Base-by-base conservation (phyloP, 1,140 invertebrate species). In the Acromyrmex heyeri region DNA sequence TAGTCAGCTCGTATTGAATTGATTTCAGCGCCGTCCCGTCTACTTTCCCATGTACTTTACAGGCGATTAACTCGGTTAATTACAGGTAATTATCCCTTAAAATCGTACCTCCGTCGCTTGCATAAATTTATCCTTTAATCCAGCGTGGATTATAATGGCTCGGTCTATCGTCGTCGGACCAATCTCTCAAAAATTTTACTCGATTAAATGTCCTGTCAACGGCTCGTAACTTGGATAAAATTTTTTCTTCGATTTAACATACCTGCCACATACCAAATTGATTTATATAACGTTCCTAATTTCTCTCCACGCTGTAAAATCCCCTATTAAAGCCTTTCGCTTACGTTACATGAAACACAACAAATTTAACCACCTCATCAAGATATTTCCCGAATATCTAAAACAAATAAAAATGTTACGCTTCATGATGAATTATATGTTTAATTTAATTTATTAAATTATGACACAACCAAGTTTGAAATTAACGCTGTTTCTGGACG, bases 21-120 rank as follows among this genome's bases (percentile, higher is more conserved):
- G 82, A 85, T 85, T 59, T 34, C n/a, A 64, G 34, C 21, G 4
- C 82, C 73, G 14, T 85, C 30, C 73, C 67, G 21, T 81, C 57
- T 62, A 64, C 59, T 48, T 65, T 76, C 73, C 62, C 82, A 24
- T 85, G 27, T 73, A 64, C 21, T 72, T 61, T 48, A 65, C 57
- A 55, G 48, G 34, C 59, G 77, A 87, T 77, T 87, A 88, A 82
- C 77, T 70, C 30, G 57, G 77, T 79, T 76, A 88, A 87, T 88
- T 88, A 76, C 62, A 73, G 86, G 21, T 87, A 87, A 88, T 88
- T 88, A 83, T 83, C 50, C 44, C 57, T 53, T 87, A 87, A 88
- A 87, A 83, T 76, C 86, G 38, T 44, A 65, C 61, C 57, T 75
- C 50, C 18, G 55, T 34, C 34, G 21, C 50, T 87, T 27, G 48